Evolutionary conservation across 2,888 invertebrate genomes (phyloP), one percentile per base, ranked within the genome.

Genomic region (Melinaea marsaeus): DNA sequence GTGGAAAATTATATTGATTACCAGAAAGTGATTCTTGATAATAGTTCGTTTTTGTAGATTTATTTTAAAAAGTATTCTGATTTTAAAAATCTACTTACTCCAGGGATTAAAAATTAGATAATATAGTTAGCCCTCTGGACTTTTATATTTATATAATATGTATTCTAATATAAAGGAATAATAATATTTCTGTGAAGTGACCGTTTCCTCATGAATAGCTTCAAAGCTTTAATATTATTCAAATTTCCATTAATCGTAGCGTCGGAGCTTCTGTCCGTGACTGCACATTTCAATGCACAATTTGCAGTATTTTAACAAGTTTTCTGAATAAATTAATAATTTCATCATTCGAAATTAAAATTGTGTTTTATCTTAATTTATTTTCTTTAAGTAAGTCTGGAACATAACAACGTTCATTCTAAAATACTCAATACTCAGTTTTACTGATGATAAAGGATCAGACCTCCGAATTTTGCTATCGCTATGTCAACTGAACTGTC

Each of bases 311-410:
- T 61, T 64, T 59, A 63, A 54, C 37, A 61, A 70, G 65, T 68
- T 70, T 65, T 61, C 61, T 55, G 68, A 70, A 70, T 67, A 67
- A 69, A 67, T 70, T 67, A 65, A 64, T 66, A 58, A 63, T 62
- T 66, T 58, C 59, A 11, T 11, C 45, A 46, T 51, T 47, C 47
- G 11, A 47, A 58, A 48, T 57, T 55, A 56, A 62, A 59, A 60
- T 54, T 62, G 6, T 51, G 32, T 32, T 51, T 51, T 32, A 9
- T 3, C 32, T 51, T 11, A 51, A 32, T 51, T 32, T 32, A 51
- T 32, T 32, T 51, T 51, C 11, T 22, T 22, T 22, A 22, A 22
- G 22, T 22, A 22, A 22, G 22, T 22, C 22, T 22, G 22, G 22
- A 22, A 22, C 22, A 22, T 22, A 22, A 22, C 22, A 22, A 22